A percentile compares a stretch with the other conserved stretches of the same genome.
Conservation (phyloP, 1,140 invertebrate species). For the Yoshiicerus persimilis region DNA sequence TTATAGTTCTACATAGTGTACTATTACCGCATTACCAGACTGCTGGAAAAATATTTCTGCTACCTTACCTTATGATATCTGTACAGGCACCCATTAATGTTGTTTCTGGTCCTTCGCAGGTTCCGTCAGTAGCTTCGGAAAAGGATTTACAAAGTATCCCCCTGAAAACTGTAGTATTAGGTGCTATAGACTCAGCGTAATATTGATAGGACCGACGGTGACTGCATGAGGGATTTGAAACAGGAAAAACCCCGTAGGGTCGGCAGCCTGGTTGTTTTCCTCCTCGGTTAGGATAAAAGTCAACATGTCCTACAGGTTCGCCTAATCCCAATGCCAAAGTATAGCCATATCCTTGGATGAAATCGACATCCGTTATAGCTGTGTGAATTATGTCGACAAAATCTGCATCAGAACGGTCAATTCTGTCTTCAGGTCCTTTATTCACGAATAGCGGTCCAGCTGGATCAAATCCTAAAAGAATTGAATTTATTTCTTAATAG, state of each 20-base stretch:
- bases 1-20: too few species aligned
- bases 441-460: conserved; percentile 38
- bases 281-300: conserved; percentile 58
- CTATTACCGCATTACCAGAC: too few species aligned
- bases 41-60: too few species aligned
- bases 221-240: conserved; percentile 48
- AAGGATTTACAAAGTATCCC: background rate
- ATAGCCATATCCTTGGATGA: background rate
- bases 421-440: conserved; percentile 49
- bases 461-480: conserved; percentile 35
- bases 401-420: conserved; percentile 61
- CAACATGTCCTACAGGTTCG: conserved; percentile 61
- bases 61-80: too few species aligned
- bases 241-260: background rate
- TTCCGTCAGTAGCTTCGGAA: background rate
- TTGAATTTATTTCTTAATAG: too few species aligned
- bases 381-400: conserved; percentile 74
- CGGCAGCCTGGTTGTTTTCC: background rate
- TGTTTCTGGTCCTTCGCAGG: background rate
- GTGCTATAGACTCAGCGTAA: conserved; percentile 53
- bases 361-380: conserved; percentile 51
- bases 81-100: background rate
- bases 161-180: background rate
- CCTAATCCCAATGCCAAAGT: conserved; percentile 55
- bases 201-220: conserved; percentile 51